Conservation (phyloP, 2,797 vertebrate species). For the Macropodus opercularis region DNA sequence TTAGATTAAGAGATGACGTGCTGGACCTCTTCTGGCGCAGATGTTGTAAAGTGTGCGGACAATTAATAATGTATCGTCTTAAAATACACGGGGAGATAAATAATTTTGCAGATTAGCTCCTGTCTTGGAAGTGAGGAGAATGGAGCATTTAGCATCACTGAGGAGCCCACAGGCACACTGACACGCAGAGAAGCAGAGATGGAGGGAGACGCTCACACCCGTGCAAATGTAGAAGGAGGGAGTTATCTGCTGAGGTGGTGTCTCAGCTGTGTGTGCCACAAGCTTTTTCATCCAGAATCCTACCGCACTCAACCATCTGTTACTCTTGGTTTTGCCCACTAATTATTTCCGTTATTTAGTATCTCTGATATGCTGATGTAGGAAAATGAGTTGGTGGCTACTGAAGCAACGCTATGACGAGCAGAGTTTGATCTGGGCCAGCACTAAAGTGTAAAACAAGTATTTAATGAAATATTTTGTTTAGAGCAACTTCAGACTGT, state of each 20-base stretch:
- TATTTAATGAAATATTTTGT: background rate
- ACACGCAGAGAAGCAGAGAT: slow-evolving; percentile 43
- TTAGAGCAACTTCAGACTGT: background rate
- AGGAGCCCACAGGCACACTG: slow-evolving; percentile 67
- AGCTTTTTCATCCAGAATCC: background rate
- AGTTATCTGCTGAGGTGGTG: slow-evolving; percentile 33
- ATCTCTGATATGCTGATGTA: background rate
- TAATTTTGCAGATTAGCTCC: slow-evolving; percentile 76
- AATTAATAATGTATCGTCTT: slow-evolving; percentile 74
- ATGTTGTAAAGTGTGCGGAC: slow-evolving; percentile 42
- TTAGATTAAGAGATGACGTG: slow-evolving; percentile 6
- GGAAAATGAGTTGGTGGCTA: background rate
- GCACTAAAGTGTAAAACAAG: no score
- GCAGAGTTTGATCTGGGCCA: background rate
- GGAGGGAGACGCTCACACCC: background rate
- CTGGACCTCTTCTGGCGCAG: slow-evolving; percentile 21
- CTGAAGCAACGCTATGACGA: no score
- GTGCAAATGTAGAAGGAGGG: slow-evolving; percentile 39
- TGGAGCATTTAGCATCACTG: slow-evolving; percentile 61
- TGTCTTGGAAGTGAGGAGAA: slow-evolving; percentile 70
- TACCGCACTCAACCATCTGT: background rate
- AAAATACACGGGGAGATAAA: slow-evolving; percentile 78
- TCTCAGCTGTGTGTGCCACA: no score
- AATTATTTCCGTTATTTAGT: background rate
- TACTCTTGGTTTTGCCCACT: background rate